Evolutionary conservation across 37 sponge, comb jelly and placozoan species (phyloP), one percentile per base, ranked within the genome.

Genomic region (Cliona cf. orientalis): DNA sequence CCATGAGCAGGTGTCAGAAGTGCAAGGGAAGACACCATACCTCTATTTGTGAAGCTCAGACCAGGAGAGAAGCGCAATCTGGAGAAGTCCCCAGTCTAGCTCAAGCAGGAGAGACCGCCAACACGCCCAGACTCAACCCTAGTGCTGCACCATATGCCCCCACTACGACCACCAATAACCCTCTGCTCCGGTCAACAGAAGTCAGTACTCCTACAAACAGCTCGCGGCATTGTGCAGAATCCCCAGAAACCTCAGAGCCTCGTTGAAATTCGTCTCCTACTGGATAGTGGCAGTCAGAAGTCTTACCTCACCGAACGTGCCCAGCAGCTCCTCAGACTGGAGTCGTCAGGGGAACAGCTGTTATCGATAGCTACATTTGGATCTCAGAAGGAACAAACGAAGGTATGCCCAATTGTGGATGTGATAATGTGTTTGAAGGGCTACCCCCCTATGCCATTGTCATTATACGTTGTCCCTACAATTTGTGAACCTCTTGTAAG

Each of bases 1-100:
- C 84, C 12, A 44, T 23, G 1, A 0, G 11, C 2, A 64, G 69
- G 43, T 84, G 84, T 49, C 39, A 35, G 2, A 31, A n/a, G 6
- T 84, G 84, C 41, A 32, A 45, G 42, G 76, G 69, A 12, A 74
- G 23, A 36, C 84, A 84, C 69, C 84, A 84, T 42, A 38, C 57
- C 58, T 58, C 58, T 14, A 75, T 84, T 41, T 82, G 83, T n/a
- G n/a, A n/a, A n/a, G n/a, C n/a, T n/a, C n/a, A n/a, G n/a, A n/a
- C n/a, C n/a, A n/a, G n/a, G n/a, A n/a, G n/a, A n/a, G n/a, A n/a
- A n/a, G n/a, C n/a, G n/a, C n/a, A n/a, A n/a, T n/a, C n/a, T n/a
- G n/a, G n/a, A n/a, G n/a, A n/a, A n/a, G n/a, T n/a, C n/a, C n/a
- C n/a, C n/a, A n/a, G n/a, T n/a, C n/a, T n/a, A n/a, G n/a, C n/a